Base-by-base conservation (phyloP, 2,888 invertebrate genomes). In the Sycophila texana region DNA sequence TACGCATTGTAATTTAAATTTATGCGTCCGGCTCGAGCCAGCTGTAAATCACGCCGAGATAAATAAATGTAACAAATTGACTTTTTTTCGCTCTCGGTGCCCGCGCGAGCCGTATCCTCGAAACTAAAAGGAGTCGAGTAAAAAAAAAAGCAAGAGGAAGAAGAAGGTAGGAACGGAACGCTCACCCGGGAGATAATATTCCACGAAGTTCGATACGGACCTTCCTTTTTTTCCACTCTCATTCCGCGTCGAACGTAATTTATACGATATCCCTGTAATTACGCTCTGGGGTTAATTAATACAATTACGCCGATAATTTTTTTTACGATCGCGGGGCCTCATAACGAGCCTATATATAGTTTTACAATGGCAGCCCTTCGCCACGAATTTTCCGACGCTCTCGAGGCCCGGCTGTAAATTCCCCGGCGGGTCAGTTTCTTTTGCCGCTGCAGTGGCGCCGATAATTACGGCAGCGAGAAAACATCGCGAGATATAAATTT, bases 1-100 rank as follows among this genome's bases (percentile, higher is more conserved):
- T 39, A 70, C 71, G 65, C 71, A 74, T 66, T 79, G 79, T 71
- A 74, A 79, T 79, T 74, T 74, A 71, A 79, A 75, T 79, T 71
- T 74, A 71, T 71, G 74, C n/a, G 65, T 53, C 61, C 58, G 16
- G 13, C 2, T 30, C 39, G 73, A 18, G 30, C 49, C 20, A 49
- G 71, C 30, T 58, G 65, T 77, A 65, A 71, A 77, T 77, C 65
- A 71, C 12, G 14, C 49, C 14, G 26, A 47, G 47, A 65, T 71
- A 39, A 39, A 39, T 65, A 71, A 67, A 30, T 66, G n/a, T 67
- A 73, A 73, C 51, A 66, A 72, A 73, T 73, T 73, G 61, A n/a
- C 16, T 30, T 20, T 47, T 63, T 68, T 63, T 26, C 53, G 60
- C 51, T 61, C 13, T 26, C 53, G 39, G 10, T 39, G 39, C n/a